Evolutionary conservation across 2,888 invertebrate genomes (phyloP).

Genomic region (Lapara coniferarum): DNA sequence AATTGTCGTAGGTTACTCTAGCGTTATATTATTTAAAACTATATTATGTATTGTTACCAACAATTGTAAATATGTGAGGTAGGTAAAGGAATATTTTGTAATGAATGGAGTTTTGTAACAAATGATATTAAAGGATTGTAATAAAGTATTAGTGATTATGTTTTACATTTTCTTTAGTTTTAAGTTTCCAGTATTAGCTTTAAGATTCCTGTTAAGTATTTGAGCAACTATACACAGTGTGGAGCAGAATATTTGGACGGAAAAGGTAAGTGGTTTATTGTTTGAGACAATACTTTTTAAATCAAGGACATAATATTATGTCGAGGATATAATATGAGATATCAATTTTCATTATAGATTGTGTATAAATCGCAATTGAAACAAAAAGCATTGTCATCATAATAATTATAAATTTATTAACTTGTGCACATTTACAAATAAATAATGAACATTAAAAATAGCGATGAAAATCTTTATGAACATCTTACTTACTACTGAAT

Average conservation of each 20-base stretch:
- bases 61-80: slow-evolving; percentile 61
- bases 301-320: neutral
- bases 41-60: slow-evolving; percentile 73
- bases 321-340: neutral
- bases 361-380: too few species aligned
- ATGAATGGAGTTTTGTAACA: slow-evolving; percentile 62
- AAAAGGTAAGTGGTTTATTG: slow-evolving; percentile 5
- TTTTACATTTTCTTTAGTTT: slow-evolving; percentile 38
- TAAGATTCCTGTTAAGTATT: neutral
- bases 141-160: slow-evolving; percentile 71
- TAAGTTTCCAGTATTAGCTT: slow-evolving; percentile 1
- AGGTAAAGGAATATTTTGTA: slow-evolving; percentile 62
- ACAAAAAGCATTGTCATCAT: too few species aligned
- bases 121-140: slow-evolving; percentile 62
- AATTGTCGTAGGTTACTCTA: slow-evolving; percentile 72
- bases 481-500: too few species aligned
- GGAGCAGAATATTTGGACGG: neutral
- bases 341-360: too few species aligned
- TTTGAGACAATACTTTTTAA: neutral
- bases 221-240: neutral
- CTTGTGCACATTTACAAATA: too few species aligned
- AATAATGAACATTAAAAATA: too few species aligned
- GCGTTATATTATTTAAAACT: slow-evolving; percentile 68
- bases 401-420: too few species aligned
- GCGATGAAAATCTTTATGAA: too few species aligned